phyloP scores from a whole-genome alignment of 2,113 vertebrate species.

The Dromaius novaehollandiae region DNA sequence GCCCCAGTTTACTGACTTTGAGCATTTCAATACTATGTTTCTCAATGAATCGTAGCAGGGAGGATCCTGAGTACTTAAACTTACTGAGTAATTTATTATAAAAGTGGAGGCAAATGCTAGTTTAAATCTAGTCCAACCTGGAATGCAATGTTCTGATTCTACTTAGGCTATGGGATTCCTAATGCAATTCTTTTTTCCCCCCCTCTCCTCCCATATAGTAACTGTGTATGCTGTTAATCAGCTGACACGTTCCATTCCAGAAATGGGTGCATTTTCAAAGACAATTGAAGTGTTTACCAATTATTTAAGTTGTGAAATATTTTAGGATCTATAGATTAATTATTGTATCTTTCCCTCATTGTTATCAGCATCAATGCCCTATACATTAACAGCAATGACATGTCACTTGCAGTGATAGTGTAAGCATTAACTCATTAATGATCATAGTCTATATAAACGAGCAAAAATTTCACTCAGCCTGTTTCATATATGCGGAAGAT shows the following conservation, averaged over 20 bases:
- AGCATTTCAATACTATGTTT: not conserved
- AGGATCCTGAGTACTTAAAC: not conserved
- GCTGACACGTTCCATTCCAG: not conserved
- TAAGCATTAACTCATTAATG: not conserved
- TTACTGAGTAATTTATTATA: not conserved
- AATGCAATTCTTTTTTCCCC: not conserved
- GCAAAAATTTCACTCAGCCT: not conserved
- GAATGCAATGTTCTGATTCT: not conserved
- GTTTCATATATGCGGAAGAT: not conserved
- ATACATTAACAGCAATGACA: not conserved
- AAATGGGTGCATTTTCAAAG: not conserved
- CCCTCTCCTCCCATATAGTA: not conserved
- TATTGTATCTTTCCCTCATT: not conserved
- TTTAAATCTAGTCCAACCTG: not conserved
- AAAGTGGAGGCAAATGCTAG: not conserved
- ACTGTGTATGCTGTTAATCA: not conserved
- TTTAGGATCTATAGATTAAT: not conserved
- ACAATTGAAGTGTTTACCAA: not conserved
- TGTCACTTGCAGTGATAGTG: not conserved
- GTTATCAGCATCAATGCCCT: not conserved
- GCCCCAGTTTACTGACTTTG: not conserved
- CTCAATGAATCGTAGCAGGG: not conserved
- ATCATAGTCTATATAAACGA: not conserved
- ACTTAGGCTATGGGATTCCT: not conserved
- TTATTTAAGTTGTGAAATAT: not conserved